A percentile compares a stretch with the other conserved stretches of the same genome.
Conservation (phyloP, 2,113 vertebrate genomes). For the Laticauda colubrina region DNA sequence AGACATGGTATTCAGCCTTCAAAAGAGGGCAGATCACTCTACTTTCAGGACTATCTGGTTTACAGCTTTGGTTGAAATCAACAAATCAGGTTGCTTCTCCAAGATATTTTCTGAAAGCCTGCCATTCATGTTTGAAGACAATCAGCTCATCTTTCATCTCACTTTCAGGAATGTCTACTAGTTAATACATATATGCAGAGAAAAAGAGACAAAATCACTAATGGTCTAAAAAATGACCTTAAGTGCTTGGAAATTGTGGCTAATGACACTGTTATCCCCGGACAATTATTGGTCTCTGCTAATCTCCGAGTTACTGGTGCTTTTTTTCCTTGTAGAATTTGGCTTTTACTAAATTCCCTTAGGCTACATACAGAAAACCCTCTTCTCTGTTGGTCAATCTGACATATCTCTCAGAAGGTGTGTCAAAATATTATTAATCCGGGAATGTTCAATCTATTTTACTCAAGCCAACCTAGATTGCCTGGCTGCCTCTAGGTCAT, state of each 20-base stretch:
- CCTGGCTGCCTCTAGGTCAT: background rate
- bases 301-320: slow-evolving; percentile 40
- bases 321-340: background rate
- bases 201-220: slow-evolving; percentile 45
- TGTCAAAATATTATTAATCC: slow-evolving; percentile 10
- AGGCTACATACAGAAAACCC: background rate
- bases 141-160: slow-evolving; percentile 58
- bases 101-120: slow-evolving; percentile 62
- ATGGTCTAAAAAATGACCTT: slow-evolving; percentile 57
- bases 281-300: slow-evolving; percentile 44
- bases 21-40: background rate
- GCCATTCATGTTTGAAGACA: slow-evolving; percentile 65
- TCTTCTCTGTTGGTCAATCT: background rate
- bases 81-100: slow-evolving; percentile 44
- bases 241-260: slow-evolving; percentile 60
- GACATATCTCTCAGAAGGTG: background rate
- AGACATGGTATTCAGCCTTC: background rate
- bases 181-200: slow-evolving; percentile 32
- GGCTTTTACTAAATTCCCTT: background rate
- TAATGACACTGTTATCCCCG: slow-evolving; percentile 61
- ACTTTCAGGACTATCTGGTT: background rate
- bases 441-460: background rate
- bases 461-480: background rate
- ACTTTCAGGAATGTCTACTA: slow-evolving; percentile 37
- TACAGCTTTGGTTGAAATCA: slow-evolving; percentile 33